A percentile compares a stretch with the other conserved stretches of the same genome.
phyloP scores from a whole-genome alignment of 1,140 invertebrate genomes.

The Drosophila navojoa region DNA sequence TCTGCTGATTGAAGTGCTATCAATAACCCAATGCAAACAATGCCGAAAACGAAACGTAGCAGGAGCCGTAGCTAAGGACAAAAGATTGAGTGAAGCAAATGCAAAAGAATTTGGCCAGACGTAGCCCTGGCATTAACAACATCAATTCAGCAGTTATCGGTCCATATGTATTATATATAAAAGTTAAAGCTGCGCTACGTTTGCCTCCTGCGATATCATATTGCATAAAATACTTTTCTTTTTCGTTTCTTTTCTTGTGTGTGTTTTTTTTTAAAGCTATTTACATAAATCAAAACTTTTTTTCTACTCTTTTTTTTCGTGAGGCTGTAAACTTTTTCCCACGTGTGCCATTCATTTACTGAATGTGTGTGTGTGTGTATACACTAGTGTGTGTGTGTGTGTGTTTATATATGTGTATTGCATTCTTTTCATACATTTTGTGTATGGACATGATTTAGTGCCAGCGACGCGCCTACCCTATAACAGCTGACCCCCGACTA shows the following conservation, averaged over 20 bases:
- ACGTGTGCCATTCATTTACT: conserved; percentile 71
- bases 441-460: conserved; percentile 67
- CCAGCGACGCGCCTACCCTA: conserved; percentile 19
- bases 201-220: background rate
- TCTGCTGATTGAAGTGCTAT: conserved; percentile 78
- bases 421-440: conserved; percentile 31
- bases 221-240: conserved; percentile 9
- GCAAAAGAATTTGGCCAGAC: background rate
- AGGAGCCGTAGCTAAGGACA: conserved; percentile 19
- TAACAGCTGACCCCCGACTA: conserved; percentile 48
- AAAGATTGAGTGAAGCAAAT: conserved; percentile 3
- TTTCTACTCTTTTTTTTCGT: conserved; percentile 17
- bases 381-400: conserved; percentile 29
- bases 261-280: conserved; percentile 28
- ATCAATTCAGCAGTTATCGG: conserved; percentile 18
- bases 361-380: background rate
- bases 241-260: background rate
- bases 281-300: conserved; percentile 74
- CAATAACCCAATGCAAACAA: conserved; percentile 73
- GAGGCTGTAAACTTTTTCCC: conserved; percentile 45
- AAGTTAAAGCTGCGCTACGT: conserved; percentile 5
- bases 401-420: conserved; percentile 1
- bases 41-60: background rate
- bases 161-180: background rate
- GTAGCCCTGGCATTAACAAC: conserved; percentile 6